These are phyloP conservation scores for Notarius lentiginosus DNA, from an alignment of 2,113 vertebrate genomes.

Conservation along the genomic window DNA sequence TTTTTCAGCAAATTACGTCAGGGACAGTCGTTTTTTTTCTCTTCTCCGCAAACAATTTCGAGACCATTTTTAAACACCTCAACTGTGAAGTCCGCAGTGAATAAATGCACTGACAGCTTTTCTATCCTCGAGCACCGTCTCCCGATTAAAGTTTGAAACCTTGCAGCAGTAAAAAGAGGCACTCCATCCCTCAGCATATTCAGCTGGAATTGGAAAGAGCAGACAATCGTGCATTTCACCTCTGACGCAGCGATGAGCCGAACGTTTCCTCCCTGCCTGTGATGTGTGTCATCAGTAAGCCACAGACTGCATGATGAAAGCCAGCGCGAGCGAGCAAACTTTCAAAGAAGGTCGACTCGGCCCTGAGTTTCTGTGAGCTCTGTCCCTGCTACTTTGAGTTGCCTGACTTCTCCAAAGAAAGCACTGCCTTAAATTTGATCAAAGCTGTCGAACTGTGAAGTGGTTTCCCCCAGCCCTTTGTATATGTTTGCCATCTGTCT, in stretches of 20 bases:
- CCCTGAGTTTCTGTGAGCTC: constrained; percentile 22
- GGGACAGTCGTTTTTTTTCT: constrained; percentile 2
- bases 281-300: constrained; percentile 39
- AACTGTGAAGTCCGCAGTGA: neutral
- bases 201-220: neutral
- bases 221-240: constrained; percentile 7
- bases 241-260: constrained; percentile 13
- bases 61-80: constrained; percentile 7
- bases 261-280: constrained; percentile 23
- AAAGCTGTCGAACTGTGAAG: constrained; percentile 56
- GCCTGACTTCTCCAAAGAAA: constrained; percentile 43
- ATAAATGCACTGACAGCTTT: neutral
- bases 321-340: constrained; percentile 1
- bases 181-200: neutral
- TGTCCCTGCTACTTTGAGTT: constrained; percentile 9
- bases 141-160: constrained; percentile 12
- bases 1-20: neutral
- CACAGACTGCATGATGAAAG: constrained; percentile 47
- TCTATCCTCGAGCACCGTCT: neutral
- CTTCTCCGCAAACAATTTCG: neutral
- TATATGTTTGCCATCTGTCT: constrained; percentile 36
- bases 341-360: constrained; percentile 39
- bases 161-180: neutral
- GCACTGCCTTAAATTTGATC: constrained; percentile 55
- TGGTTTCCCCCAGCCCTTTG: constrained; percentile 33